These are phyloP conservation scores for Lysiphlebus fabarum DNA, from an alignment of 1,140 invertebrate genomes.

Conservation along the genomic window DNA sequence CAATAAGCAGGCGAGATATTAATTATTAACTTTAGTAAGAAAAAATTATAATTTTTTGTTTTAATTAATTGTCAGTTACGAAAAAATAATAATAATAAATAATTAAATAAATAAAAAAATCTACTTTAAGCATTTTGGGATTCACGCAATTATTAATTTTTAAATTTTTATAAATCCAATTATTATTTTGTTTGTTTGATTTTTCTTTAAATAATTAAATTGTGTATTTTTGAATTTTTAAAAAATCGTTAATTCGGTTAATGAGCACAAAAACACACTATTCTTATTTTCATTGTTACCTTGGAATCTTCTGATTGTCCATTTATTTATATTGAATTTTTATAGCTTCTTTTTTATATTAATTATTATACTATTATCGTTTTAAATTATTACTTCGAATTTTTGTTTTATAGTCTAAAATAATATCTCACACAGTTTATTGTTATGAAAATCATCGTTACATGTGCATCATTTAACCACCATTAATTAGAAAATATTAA, in stretches of 20 bases:
- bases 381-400: conserved; percentile 21
- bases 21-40: conserved; percentile 17
- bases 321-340: too few species aligned
- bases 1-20: conserved; percentile 25
- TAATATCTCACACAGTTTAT: conserved; percentile 45
- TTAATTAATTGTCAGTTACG: conserved; percentile 5
- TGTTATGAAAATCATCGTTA: conserved; percentile 35
- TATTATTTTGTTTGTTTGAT: too few species aligned
- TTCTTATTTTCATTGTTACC: conserved; percentile 44
- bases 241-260: conserved; percentile 25
- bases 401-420: conserved; percentile 39
- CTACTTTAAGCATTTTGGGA: conserved; percentile 13
- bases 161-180: background rate
- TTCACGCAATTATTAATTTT: conserved; percentile 16
- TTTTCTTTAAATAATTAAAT: too few species aligned
- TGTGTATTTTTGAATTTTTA: background rate
- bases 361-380: background rate
- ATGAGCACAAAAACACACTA: conserved; percentile 47
- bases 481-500: conserved; percentile 8
- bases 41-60: conserved; percentile 2
- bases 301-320: conserved; percentile 24
- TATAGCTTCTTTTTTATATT: conserved; percentile 26
- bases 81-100: conserved; percentile 10
- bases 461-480: background rate
- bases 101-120: conserved; percentile 9